Evolutionary conservation across 2,888 invertebrate genomes (phyloP).

Genomic region (Heliothis peltigera): DNA sequence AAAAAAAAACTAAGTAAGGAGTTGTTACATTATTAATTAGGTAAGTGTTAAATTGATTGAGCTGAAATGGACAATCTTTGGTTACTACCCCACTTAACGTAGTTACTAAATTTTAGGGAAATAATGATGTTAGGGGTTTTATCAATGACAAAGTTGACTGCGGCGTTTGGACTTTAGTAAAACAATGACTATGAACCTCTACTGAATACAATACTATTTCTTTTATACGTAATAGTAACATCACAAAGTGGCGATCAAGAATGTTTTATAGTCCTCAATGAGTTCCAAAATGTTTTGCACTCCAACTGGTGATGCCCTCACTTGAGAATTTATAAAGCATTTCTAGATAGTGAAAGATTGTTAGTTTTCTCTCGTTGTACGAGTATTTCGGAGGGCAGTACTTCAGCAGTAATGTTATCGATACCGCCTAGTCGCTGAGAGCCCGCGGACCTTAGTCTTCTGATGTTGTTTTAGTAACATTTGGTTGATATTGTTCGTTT

Average conservation of each 20-base stretch:
- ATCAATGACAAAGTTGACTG: constrained; percentile 90
- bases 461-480: constrained; percentile 83
- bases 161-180: constrained; percentile 78
- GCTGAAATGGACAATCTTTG: constrained; percentile 89
- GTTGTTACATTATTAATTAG: constrained; percentile 90
- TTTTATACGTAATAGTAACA: constrained; percentile 73
- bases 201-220: constrained; percentile 69
- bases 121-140: constrained; percentile 89
- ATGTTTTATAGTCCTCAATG: constrained; percentile 82
- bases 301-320: constrained; percentile 67
- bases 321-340: constrained; percentile 85
- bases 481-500: constrained; percentile 88
- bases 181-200: constrained; percentile 70
- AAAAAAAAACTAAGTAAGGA: constrained; percentile 86
- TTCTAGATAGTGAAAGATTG: constrained; percentile 67
- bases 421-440: constrained; percentile 90
- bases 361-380: constrained; percentile 66
- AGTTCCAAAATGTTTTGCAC: constrained; percentile 68
- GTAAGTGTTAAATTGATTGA: constrained; percentile 90
- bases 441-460: constrained; percentile 83
- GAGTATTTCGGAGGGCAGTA: constrained; percentile 62
- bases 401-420: constrained; percentile 66
- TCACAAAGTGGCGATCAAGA: constrained; percentile 78
- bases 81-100: constrained; percentile 88
- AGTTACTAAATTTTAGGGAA: constrained; percentile 88